Conservation (phyloP, 2,797 vertebrate species). For the Acropternis orthonyx region DNA sequence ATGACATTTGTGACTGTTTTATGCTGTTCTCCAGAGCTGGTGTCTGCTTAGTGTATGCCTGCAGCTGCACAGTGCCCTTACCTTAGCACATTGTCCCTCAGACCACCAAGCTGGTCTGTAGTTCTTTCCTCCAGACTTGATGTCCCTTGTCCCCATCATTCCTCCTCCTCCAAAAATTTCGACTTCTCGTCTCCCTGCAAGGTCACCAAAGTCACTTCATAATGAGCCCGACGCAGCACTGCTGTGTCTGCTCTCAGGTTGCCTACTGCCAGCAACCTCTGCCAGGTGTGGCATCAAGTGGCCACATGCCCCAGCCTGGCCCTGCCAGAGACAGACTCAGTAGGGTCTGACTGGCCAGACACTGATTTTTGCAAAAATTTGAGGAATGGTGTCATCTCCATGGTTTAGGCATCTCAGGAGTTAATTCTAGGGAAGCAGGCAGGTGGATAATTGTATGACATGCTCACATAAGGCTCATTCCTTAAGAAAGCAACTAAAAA, state of each 20-base stretch:
- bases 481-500: neutral
- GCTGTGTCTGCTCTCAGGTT: neutral
- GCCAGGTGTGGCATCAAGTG: neutral
- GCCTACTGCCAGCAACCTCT: neutral
- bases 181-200: fast-evolving
- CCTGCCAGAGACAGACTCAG: neutral
- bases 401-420: neutral
- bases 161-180: neutral
- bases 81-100: neutral
- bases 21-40: neutral
- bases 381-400: fast-evolving
- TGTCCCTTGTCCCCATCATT: neutral
- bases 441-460: fast-evolving
- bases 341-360: neutral
- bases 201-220: neutral
- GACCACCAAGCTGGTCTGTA: neutral
- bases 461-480: neutral
- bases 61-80: neutral
- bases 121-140: neutral
- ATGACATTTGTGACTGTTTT: neutral
- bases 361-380: neutral
- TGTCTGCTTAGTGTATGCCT: neutral
- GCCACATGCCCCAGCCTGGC: neutral
- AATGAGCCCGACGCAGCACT: neutral
- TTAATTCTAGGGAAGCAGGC: neutral